Evolutionary conservation across 1,140 invertebrate species (phyloP), one percentile per base, ranked within the genome.

Genomic region (Drosophila serrata): DNA sequence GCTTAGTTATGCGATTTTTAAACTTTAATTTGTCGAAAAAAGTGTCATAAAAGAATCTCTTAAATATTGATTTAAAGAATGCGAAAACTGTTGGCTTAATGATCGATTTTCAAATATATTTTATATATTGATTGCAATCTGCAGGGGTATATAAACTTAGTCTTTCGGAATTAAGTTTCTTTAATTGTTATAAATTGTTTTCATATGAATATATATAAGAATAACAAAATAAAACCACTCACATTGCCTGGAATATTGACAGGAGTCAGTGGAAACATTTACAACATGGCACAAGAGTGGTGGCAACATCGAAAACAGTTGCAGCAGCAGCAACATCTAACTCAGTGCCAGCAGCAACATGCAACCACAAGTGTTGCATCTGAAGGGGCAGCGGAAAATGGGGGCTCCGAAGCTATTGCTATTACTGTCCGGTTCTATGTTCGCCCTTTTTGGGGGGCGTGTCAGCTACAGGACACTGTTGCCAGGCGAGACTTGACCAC

Each of bases 401-500:
- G 49, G 12, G n/a, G n/a, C n/a, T n/a, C 11, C 15, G 42, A 8
- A 3, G 53, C 6, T 11, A 22, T 55, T 35, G 5, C 45, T 22
- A 31, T 24, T 24, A 31, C 56, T 48, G 31, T 40, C 45, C 64
- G 22, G n/a, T 19, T 2, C 31, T 15, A 24, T 64, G 46, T 31
- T 37, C 61, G 33, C 35, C 40, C 29, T 13, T 6, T 15, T n/a
- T n/a, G n/a, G 45, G 40, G 61, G 79, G 67, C 74, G 73, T 82
- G 80, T 77, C 75, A 40, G 55, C 46, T 46, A n/a, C 45, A 74
- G 72, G 40, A 64, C 40, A 67, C 58, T 74, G 53, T 49, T 60
- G 68, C 59, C 45, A 49, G 31, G 9, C 33, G 7, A 11, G 33
- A 33, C 51, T 37, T 37, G 51, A 55, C 51, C 51, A 55, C 51